Percentiles rank a stretch among this genome's conserved stretches.
Evolutionary conservation across 1,140 invertebrate genomes (phyloP).

Genomic region (Magallana angulata): DNA sequence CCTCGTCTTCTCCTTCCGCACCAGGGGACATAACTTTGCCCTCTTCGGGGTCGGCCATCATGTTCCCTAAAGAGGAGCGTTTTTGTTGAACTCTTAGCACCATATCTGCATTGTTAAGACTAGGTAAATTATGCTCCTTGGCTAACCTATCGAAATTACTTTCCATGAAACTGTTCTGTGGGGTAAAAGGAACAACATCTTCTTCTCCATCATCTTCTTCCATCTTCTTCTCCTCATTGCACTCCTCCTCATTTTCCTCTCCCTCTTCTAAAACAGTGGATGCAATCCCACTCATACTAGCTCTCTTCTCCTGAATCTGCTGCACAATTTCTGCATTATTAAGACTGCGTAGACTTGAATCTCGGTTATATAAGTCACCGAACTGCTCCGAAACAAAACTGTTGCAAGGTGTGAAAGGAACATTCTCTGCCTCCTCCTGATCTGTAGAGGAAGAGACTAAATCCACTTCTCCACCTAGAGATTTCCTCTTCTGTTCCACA

Average conservation of each 20-base stretch:
- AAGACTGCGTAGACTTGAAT: constrained; percentile 73
- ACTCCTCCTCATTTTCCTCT: constrained; percentile 33
- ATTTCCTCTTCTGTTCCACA: constrained; percentile 70
- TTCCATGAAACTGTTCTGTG: constrained; percentile 71
- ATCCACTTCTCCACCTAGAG: constrained; percentile 53
- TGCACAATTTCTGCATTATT: constrained; percentile 77
- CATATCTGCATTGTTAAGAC: constrained; percentile 77
- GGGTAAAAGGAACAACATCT: constrained; percentile 66
- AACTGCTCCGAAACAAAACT: constrained; percentile 69
- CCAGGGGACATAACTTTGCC: background rate
- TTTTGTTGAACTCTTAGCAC: constrained; percentile 72
- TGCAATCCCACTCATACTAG: constrained; percentile 38
- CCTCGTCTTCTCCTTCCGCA: background rate
- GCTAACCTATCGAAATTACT: constrained; percentile 54
- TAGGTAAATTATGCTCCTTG: constrained; percentile 69
- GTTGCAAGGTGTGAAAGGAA: constrained; percentile 69
- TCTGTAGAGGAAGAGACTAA: background rate
- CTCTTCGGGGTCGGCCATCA: background rate
- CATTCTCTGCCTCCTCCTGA: constrained; percentile 16
- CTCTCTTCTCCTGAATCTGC: constrained; percentile 67
- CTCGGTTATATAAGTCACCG: constrained; percentile 42
- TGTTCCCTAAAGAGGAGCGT: constrained; percentile 63
- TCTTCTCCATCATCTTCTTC: background rate
- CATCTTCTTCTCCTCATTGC: background rate
- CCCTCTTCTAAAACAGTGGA: background rate